Base-by-base conservation (phyloP, 2,113 vertebrate species). In the Leucosticte australis region DNA sequence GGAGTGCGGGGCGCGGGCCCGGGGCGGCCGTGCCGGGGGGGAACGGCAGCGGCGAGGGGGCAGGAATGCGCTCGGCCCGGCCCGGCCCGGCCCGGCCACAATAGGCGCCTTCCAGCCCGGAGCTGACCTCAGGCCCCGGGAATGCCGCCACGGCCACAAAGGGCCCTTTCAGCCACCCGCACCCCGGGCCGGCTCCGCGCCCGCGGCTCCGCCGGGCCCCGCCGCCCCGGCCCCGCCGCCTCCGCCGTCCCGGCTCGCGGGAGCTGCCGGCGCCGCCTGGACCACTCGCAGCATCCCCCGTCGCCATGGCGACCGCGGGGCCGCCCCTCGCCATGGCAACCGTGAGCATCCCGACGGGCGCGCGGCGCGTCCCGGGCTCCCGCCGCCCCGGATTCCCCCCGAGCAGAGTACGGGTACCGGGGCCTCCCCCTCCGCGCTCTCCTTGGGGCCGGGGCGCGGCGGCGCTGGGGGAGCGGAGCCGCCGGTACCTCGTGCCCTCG, bases 251-350 rank as follows among this genome's bases (percentile, higher is more conserved):
- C 59, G 79, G 79, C 30, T 50, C 50, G 44, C 39, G 50, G 70
- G 92, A 87, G 73, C 73, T 47, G 69, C 81, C 62, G 89, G 83
- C 37, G 64, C 80, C 37, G 67, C 73, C 46, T 87, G 93, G 93
- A 92, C 93, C 90, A 87, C 87, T 90, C 37, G 17, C 42, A 91
- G 94, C 88, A 90, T 93, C 87, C 64, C 52, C 76, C 41, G 65
- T 89, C 33, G 27, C 85, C 76, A 70, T 89, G 60, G 85, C 49
- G 50, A 91, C 84, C 21, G 70, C 59, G 71, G 60, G 60, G 80
- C 75, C 68, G 56, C 73, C 94, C 83, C 87, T 90, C 79, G 33
- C 56, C 87, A 84, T 93, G 70, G 73, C 85, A 89, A 89, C 92
- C 8, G 17, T 15, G 71, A 91, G 89, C 76, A 86, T 91, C 89